Percentiles rank a stretch among this genome's conserved stretches.
Evolutionary conservation across 2,888 invertebrate species (phyloP).

Genomic region (Drosophila mayaguana): DNA sequence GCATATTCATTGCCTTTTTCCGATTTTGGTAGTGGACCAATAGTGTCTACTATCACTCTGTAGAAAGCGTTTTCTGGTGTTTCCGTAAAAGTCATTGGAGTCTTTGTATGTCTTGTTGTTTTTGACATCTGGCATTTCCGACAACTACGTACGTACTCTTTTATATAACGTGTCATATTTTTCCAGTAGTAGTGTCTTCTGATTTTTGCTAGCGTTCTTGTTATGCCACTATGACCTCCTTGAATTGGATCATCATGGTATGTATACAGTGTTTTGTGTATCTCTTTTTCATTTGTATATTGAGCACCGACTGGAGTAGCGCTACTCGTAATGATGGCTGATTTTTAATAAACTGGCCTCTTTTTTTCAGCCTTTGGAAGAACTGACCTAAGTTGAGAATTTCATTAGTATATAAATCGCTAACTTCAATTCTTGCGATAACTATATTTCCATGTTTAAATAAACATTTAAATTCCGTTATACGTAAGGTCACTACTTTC

Average conservation of each 20-base stretch:
- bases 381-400: neutral
- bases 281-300: no score
- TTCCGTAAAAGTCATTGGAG: neutral
- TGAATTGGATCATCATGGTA: no score
- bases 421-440: neutral
- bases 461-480: no score
- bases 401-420: neutral
- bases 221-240: no score
- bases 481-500: no score
- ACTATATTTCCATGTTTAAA: no score
- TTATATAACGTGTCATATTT: neutral
- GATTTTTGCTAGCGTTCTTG: neutral
- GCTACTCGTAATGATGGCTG: neutral
- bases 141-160: neutral
- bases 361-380: neutral
- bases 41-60: neutral
- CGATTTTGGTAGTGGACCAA: neutral
- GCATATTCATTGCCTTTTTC: no score
- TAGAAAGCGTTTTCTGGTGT: neutral
- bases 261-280: no score
- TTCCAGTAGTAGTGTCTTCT: constrained; percentile 13
- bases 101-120: neutral
- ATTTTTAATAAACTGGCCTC: neutral
- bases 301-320: no score
- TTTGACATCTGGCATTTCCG: neutral